These are phyloP conservation scores for Caenorhabditis macrosperma DNA, from an alignment of 2,888 invertebrate genomes.

Conservation along the genomic window DNA sequence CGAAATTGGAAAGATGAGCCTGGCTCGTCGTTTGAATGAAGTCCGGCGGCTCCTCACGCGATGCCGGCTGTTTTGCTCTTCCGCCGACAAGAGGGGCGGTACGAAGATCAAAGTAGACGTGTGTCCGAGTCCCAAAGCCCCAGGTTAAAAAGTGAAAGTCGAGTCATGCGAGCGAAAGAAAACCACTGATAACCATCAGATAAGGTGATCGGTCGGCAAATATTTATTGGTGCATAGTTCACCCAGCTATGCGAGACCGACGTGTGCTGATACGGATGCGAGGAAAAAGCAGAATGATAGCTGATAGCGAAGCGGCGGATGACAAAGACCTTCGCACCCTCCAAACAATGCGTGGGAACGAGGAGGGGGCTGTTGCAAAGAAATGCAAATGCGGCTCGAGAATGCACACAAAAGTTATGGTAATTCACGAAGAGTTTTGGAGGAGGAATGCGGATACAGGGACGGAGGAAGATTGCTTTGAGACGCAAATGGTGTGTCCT, in stretches of 20 bases:
- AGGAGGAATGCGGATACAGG: not conserved
- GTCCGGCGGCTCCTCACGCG: not conserved
- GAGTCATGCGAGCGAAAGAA: slow-evolving; percentile 28
- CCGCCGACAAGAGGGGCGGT: not conserved
- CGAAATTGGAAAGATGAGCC: slow-evolving; percentile 2
- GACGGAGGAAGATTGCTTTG: no score
- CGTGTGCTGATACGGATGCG: slow-evolving; percentile 15
- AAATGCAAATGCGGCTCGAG: not conserved
- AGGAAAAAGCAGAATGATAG: slow-evolving; percentile 7
- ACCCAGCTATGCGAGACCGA: not conserved
- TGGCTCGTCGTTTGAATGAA: not conserved
- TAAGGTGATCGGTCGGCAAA: slow-evolving; percentile 41
- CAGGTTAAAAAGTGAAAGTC: slow-evolving; percentile 29
- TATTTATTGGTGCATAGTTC: slow-evolving; percentile 52
- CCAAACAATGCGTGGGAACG: not conserved
- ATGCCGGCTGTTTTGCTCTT: not conserved
- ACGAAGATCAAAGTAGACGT: slow-evolving; percentile 47
- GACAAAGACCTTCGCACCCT: not conserved
- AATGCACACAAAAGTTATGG: slow-evolving; percentile 10
- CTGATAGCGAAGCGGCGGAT: not conserved
- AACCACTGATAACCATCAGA: slow-evolving; percentile 19
- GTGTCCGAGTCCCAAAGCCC: slow-evolving; percentile 8
- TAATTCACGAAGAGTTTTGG: not conserved
- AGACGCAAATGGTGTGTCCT: no score
- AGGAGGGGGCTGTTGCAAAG: not conserved